Evolutionary conservation across 1,140 invertebrate species (phyloP).

Genomic region (Panonychus citri): DNA sequence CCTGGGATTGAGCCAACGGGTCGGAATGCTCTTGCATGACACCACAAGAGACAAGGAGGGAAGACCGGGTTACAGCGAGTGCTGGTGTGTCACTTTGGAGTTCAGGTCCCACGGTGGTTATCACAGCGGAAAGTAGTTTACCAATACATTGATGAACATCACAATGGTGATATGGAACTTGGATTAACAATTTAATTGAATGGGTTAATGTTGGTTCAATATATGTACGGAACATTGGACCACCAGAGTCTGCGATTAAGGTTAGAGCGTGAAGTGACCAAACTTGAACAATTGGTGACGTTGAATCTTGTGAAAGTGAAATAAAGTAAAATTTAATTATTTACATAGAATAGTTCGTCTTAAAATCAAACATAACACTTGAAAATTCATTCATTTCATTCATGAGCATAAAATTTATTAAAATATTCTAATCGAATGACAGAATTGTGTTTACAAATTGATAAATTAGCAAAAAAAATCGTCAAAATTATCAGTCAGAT

Average conservation of each 20-base stretch:
- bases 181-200: constrained; percentile 63
- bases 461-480: no score
- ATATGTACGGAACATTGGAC: constrained; percentile 91
- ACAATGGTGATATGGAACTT: constrained; percentile 60
- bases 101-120: constrained; percentile 94
- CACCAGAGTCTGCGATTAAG: constrained; percentile 86
- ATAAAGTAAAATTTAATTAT: no score
- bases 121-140: constrained; percentile 70
- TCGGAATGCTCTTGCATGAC: constrained; percentile 78
- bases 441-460: no score
- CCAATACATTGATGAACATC: constrained; percentile 88
- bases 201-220: constrained; percentile 79
- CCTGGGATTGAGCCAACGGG: constrained; percentile 76
- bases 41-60: constrained; percentile 53
- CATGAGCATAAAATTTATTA: no score
- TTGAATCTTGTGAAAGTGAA: constrained; percentile 76
- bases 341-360: no score
- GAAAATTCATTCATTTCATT: no score
- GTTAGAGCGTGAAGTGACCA: constrained; percentile 89
- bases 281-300: constrained; percentile 69
- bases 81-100: constrained; percentile 59
- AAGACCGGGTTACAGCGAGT: constrained; percentile 44
- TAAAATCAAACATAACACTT: no score
- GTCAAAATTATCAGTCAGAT: no score
- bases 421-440: no score